phyloP scores from a whole-genome alignment of 2,797 vertebrate species.

The Gorsachius magnificus region DNA sequence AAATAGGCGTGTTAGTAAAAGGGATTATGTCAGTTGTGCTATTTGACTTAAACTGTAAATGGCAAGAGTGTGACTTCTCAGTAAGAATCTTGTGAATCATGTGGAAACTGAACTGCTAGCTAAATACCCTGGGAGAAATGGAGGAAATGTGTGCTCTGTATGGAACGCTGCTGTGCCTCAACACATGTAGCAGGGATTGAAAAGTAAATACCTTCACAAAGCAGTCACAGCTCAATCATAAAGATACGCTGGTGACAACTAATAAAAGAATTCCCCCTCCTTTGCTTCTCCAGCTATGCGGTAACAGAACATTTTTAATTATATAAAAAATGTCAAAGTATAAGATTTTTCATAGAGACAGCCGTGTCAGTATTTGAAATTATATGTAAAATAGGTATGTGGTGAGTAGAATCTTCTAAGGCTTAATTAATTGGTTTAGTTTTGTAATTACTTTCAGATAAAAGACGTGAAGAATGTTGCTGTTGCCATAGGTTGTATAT shows the following conservation, averaged over 20 bases:
- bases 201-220: not conserved
- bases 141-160: not conserved
- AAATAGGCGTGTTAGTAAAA: not conserved
- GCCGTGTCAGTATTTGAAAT: not conserved
- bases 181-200: not conserved
- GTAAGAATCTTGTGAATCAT: not conserved
- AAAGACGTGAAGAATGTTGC: not conserved
- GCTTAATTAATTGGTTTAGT: not conserved
- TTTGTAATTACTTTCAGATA: not conserved
- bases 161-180: not conserved
- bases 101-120: not conserved
- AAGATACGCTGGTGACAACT: not conserved
- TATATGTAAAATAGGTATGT: not conserved
- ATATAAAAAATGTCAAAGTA: not conserved
- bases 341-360: not conserved
- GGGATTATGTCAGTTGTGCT: not conserved
- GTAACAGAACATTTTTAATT: not conserved
- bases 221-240: not conserved
- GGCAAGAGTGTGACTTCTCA: not conserved
- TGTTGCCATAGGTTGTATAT: not conserved
- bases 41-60: not conserved
- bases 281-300: not conserved
- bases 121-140: not conserved
- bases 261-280: not conserved
- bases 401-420: not conserved